Evolutionary conservation across 2,113 vertebrate genomes (phyloP).

Genomic region (Tragulus kanchil): DNA sequence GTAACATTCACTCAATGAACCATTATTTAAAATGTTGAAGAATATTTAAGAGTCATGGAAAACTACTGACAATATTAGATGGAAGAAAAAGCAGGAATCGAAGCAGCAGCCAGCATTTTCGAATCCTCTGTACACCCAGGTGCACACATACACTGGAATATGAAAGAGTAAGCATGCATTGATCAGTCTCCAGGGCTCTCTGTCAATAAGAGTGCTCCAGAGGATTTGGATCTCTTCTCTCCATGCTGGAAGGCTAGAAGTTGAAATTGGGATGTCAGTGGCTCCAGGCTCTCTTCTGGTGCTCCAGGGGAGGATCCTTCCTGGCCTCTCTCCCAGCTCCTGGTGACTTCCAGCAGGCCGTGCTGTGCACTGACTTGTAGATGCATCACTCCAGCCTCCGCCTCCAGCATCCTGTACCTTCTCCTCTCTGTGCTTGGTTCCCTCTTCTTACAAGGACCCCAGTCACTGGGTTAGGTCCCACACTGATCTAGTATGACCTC

Average conservation of each 20-base stretch:
- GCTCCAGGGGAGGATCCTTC: too few relatives aligned
- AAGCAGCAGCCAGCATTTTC: background rate
- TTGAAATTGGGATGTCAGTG: background rate
- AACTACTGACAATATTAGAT: background rate
- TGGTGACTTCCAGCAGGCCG: background rate
- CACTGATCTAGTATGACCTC: background rate
- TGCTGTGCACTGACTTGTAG: background rate
- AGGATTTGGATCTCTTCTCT: too few relatives aligned
- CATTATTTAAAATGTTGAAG: background rate
- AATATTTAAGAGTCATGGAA: background rate
- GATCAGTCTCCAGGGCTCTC: too few relatives aligned
- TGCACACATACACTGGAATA: background rate
- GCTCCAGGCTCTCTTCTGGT: background rate
- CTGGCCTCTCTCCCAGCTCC: background rate
- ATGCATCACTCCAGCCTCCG: background rate
- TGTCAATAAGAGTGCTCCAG: too few relatives aligned
- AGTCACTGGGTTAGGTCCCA: background rate
- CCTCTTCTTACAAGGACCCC: background rate
- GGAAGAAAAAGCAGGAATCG: background rate
- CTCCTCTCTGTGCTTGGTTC: background rate
- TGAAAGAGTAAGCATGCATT: background rate
- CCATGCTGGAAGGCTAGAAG: too few relatives aligned
- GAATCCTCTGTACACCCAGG: background rate
- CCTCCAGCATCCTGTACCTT: fast-evolving
- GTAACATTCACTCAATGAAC: background rate